Base-by-base conservation (phyloP, 2,797 vertebrate genomes). In the Phrynocephalus guinanensis region DNA sequence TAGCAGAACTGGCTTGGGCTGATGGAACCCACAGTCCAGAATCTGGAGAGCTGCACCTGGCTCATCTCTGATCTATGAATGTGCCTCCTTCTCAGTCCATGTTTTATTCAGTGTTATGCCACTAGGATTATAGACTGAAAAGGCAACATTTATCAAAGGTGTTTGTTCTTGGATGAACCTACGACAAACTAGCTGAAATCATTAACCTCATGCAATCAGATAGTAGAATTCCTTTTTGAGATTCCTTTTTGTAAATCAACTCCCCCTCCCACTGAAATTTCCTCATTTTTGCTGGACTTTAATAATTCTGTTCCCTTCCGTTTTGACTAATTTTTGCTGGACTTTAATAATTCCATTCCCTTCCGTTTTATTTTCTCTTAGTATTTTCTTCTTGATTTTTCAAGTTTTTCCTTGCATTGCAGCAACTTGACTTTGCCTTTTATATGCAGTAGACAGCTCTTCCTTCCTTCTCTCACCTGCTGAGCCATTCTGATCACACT, bases 41-140 rank as follows among this genome's bases (percentile, higher is more conserved):
- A 60, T 60, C 15, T 60, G 56, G 7, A 60, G 56, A 16, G 15
- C 9, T 9, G 9, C 15, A 16, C 56, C 15, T 60, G 56, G 56
- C 56, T 15, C 60, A 63, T 4, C 20, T 63, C 60, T 63, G 60
- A 63, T 63, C 52, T 87, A 72, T 15, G 20, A 22, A 8, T 0
- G 0, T 16, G 52, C n/a, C n/a, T 22, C 68, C 44, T 9, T 0
- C 0, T 72, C 50, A 67, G 9, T 9, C 16, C 78, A 30, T 2
- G 50, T 56, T 30, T 60, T 9, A 20, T 70, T 16, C 8, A 6
- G 16, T 78, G 44, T 9, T 44, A 22, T 80, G n/a, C 63, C 66
- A 76, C 52, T 8, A 75, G 30, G 13, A 44, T 79, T 26, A 30
- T 8, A 44, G 33, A 20, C 52, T 20, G 33, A 33, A 63, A 79